Percentiles rank a stretch among this genome's conserved stretches.
Evolutionary conservation across 2,888 invertebrate species (phyloP).

Genomic region (Tholera decimalis): DNA sequence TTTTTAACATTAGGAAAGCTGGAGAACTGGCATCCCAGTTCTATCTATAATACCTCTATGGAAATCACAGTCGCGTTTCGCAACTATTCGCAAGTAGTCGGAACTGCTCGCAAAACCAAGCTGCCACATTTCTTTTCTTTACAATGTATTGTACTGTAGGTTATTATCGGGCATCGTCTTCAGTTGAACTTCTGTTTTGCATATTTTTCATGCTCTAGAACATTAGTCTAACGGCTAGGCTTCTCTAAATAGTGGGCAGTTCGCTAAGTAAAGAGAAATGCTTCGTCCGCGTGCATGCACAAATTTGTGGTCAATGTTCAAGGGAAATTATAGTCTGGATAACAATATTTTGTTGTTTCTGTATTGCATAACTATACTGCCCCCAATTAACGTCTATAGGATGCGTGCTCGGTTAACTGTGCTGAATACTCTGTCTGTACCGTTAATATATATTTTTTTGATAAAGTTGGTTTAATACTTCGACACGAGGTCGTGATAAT

Average conservation of each 20-base stretch:
- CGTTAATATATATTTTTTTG: constrained; percentile 9
- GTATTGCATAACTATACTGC: constrained; percentile 2
- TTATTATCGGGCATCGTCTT: constrained; percentile 3
- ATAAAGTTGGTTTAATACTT: not conserved
- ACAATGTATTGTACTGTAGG: not conserved
- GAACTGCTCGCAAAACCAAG: not conserved
- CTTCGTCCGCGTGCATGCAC: not conserved
- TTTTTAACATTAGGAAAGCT: too few relatives aligned
- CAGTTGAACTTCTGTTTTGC: constrained; percentile 30
- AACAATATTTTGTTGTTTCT: constrained; percentile 24
- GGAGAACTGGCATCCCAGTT: too few relatives aligned
- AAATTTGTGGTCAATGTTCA: not conserved
- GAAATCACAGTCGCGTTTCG: not conserved
- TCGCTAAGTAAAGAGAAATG: constrained; percentile 17
- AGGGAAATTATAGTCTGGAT: constrained; percentile 12
- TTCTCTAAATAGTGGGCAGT: constrained; percentile 38
- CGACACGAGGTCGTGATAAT: too few relatives aligned
- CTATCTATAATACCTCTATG: too few relatives aligned
- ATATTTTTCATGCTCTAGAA: constrained; percentile 1
- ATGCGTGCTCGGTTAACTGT: constrained; percentile 25
- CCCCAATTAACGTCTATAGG: constrained; percentile 32
- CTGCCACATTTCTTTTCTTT: not conserved
- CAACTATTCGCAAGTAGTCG: not conserved
- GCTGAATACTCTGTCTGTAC: constrained; percentile 1
- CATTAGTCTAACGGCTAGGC: constrained; percentile 31